Evolutionary conservation across 2,797 vertebrate species (phyloP).

Genomic region (Gallinago solitaria): DNA sequence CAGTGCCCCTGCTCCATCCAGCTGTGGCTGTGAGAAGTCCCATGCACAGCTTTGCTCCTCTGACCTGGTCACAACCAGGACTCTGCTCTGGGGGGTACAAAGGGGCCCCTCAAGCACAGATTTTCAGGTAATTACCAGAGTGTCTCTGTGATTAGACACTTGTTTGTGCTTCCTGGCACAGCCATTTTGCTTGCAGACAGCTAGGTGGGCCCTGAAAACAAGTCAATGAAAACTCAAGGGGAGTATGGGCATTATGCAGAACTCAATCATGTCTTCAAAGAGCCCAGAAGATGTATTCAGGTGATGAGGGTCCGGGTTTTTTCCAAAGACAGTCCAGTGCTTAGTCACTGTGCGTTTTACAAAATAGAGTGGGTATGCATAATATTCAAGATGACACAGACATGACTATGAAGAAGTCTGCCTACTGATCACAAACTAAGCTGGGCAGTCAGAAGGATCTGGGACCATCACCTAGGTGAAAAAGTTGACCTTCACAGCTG

Average conservation of each 20-base stretch:
- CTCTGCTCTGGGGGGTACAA: background rate
- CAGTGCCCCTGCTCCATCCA: background rate
- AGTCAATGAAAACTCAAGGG: background rate
- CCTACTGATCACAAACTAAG: background rate
- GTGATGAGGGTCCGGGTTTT: background rate
- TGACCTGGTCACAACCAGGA: background rate
- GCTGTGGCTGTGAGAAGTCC: background rate
- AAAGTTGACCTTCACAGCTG: background rate
- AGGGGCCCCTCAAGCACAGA: background rate
- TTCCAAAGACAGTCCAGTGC: background rate
- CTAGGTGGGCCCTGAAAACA: background rate
- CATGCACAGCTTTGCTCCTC: background rate
- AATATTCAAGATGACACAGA: background rate
- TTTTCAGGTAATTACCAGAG: background rate
- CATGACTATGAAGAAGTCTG: background rate
- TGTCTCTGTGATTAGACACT: background rate
- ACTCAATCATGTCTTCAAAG: background rate
- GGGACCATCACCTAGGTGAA: background rate
- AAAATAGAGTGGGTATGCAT: background rate
- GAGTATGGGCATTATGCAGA: background rate
- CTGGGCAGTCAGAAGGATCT: background rate
- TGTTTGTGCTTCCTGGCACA: background rate
- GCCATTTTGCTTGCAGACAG: background rate
- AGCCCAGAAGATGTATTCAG: background rate
- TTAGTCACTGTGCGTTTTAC: background rate